A percentile compares a stretch with the other conserved stretches of the same genome.
These are phyloP conservation scores for Scaptodrosophila lebanonensis DNA, from an alignment of 1,140 invertebrate genomes.

Conservation along the genomic window DNA sequence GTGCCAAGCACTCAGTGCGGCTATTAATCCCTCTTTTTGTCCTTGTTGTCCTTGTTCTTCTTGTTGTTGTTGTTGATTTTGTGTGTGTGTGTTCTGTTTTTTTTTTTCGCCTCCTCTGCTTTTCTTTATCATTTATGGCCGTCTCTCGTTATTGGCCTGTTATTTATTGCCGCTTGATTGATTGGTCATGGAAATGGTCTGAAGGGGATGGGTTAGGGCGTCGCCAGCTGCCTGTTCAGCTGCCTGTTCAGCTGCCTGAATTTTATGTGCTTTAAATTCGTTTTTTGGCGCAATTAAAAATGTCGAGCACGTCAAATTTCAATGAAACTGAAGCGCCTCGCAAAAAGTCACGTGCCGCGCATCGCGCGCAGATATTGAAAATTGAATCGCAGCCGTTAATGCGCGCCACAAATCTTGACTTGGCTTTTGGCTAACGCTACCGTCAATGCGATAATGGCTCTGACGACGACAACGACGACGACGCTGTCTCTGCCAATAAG, in stretches of 20 bases:
- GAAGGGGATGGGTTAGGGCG: no score
- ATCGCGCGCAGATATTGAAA: slow-evolving; percentile 57
- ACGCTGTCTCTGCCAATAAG: no score
- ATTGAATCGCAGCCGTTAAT: slow-evolving; percentile 69
- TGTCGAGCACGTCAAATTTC: slow-evolving; percentile 67
- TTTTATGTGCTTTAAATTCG: slow-evolving; percentile 22
- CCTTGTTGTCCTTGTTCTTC: slow-evolving; percentile 1
- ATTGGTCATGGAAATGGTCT: no score
- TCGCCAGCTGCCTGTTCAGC: no score
- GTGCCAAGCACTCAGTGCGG: slow-evolving; percentile 70
- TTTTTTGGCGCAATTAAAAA: slow-evolving; percentile 54
- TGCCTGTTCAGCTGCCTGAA: background rate
- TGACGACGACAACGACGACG: background rate
- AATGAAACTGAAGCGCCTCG: slow-evolving; percentile 53
- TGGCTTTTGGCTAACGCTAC: slow-evolving; percentile 44
- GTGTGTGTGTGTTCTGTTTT: background rate
- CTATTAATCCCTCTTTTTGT: slow-evolving; percentile 56
- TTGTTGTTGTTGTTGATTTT: background rate
- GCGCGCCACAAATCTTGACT: slow-evolving; percentile 71
- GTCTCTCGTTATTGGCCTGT: slow-evolving; percentile 22
- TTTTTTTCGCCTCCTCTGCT: slow-evolving; percentile 5
- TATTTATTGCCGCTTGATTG: slow-evolving; percentile 38
- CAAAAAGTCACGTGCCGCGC: slow-evolving; percentile 57
- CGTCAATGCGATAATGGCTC: slow-evolving; percentile 66
- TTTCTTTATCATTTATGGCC: slow-evolving; percentile 19